These are phyloP conservation scores for Micronycteris hirsuta DNA, from an alignment of 2,113 vertebrate genomes.

Conservation along the genomic window DNA sequence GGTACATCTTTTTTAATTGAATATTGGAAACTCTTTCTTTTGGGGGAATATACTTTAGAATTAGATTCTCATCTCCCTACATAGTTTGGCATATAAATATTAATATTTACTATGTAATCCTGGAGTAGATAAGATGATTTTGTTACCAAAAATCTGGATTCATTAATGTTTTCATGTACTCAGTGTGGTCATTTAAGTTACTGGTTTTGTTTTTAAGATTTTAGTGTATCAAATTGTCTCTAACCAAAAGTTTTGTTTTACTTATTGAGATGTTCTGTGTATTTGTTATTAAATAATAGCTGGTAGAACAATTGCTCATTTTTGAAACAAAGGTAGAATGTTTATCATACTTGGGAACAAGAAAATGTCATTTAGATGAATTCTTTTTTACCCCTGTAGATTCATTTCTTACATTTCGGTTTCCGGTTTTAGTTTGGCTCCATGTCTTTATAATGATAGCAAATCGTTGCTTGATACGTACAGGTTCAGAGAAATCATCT, in stretches of 20 bases:
- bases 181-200: conserved; percentile 45
- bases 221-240: conserved; percentile 35
- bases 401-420: conserved; percentile 42
- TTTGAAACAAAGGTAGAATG: conserved; percentile 52
- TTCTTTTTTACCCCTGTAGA: conserved; percentile 36
- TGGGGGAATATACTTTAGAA: conserved; percentile 23
- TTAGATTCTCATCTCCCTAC: conserved; percentile 16
- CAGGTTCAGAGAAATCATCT: conserved; percentile 51
- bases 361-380: conserved; percentile 60
- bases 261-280: neutral
- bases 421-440: conserved; percentile 54
- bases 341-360: conserved; percentile 68
- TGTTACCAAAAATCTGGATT: conserved; percentile 51
- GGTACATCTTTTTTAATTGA: conserved; percentile 54
- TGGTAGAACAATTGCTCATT: conserved; percentile 27
- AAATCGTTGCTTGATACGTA: conserved; percentile 53
- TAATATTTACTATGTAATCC: conserved; percentile 53
- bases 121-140: conserved; percentile 37
- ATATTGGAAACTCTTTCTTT: conserved; percentile 39
- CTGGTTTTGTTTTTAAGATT: conserved; percentile 45
- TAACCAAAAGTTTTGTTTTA: conserved; percentile 44
- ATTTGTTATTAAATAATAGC: conserved; percentile 26
- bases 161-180: conserved; percentile 42
- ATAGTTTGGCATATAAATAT: conserved; percentile 56
- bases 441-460: conserved; percentile 60